These are phyloP conservation scores for Sarcophilus harrisii DNA, from an alignment of 2,797 vertebrate species.

Conservation along the genomic window DNA sequence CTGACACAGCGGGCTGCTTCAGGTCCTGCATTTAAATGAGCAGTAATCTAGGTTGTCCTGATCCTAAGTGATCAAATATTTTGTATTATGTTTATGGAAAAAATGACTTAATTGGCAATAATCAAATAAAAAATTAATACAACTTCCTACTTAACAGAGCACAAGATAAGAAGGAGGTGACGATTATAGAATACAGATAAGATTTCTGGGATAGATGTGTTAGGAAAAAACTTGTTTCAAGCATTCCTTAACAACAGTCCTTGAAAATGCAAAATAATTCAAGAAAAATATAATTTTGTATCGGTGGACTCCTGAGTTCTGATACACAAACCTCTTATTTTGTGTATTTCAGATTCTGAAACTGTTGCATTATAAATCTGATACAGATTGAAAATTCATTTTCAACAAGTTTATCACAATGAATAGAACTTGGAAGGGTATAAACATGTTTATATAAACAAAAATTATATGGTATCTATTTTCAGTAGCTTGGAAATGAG, in stretches of 20 bases:
- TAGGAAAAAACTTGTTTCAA: constrained; percentile 33
- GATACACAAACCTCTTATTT: not conserved
- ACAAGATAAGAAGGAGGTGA: constrained; percentile 19
- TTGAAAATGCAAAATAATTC: constrained; percentile 46
- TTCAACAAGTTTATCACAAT: constrained; percentile 22
- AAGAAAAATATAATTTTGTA: constrained; percentile 3
- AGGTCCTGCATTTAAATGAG: constrained; percentile 84
- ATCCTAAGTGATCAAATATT: constrained; percentile 70
- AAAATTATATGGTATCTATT: constrained; percentile 32
- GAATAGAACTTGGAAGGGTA: not conserved
- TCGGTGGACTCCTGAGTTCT: not conserved
- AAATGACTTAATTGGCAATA: constrained; percentile 65
- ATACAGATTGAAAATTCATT: constrained; percentile 26
- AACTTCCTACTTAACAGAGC: not conserved
- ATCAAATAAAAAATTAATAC: not conserved
- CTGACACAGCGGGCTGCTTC: constrained; percentile 81
- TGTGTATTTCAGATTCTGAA: constrained; percentile 32
- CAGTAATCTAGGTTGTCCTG: constrained; percentile 73
- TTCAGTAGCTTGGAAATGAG: constrained; percentile 45
- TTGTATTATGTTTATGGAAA: constrained; percentile 57
- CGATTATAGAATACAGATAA: constrained; percentile 9
- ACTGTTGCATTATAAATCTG: constrained; percentile 39
- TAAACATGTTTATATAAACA: not conserved
- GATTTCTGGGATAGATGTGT: constrained; percentile 37
- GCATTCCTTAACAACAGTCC: constrained; percentile 40